Percentiles rank a stretch among this genome's conserved stretches.
Conservation (phyloP, 2,113 vertebrate genomes). For the Hydropotes inermis region DNA sequence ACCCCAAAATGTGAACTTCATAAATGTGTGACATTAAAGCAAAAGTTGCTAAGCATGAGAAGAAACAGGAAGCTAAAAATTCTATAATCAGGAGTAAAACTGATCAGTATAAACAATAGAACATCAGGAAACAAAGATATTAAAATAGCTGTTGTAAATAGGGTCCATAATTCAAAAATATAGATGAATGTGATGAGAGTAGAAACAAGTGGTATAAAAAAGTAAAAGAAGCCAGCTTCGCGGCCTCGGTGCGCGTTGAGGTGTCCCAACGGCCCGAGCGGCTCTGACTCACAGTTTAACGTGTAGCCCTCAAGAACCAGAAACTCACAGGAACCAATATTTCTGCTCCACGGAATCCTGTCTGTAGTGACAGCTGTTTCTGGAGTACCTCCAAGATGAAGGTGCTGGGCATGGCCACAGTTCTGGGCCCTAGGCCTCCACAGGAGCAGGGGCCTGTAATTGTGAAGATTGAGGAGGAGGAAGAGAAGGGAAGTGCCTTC, state of each 20-base stretch:
- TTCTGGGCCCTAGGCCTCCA: slow-evolving; percentile 27
- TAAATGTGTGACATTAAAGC: not conserved
- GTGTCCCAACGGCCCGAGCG: no score
- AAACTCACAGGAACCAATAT: slow-evolving; percentile 11
- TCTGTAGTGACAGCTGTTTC: not conserved
- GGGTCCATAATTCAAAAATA: not conserved
- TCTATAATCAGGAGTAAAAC: not conserved
- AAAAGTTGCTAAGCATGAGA: slow-evolving; percentile 12
- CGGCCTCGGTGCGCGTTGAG: no score
- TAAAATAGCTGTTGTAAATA: not conserved
- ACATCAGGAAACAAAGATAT: not conserved
- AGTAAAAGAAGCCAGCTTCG: not conserved
- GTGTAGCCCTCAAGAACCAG: slow-evolving; percentile 34
- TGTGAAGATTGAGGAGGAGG: slow-evolving; percentile 48
- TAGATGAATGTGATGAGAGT: not conserved
- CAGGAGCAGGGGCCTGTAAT: slow-evolving; percentile 51
- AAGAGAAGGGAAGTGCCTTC: slow-evolving; percentile 51
- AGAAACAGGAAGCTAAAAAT: not conserved
- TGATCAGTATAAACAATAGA: not conserved
- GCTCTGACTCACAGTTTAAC: not conserved
- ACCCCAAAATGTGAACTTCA: not conserved
- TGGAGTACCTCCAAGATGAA: slow-evolving; percentile 57
- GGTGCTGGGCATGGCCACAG: slow-evolving; percentile 54
- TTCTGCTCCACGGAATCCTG: not conserved
- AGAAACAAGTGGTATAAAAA: not conserved